Evolutionary conservation across 2,888 invertebrate genomes (phyloP).

Genomic region (Macrosiphum euphorbiae): DNA sequence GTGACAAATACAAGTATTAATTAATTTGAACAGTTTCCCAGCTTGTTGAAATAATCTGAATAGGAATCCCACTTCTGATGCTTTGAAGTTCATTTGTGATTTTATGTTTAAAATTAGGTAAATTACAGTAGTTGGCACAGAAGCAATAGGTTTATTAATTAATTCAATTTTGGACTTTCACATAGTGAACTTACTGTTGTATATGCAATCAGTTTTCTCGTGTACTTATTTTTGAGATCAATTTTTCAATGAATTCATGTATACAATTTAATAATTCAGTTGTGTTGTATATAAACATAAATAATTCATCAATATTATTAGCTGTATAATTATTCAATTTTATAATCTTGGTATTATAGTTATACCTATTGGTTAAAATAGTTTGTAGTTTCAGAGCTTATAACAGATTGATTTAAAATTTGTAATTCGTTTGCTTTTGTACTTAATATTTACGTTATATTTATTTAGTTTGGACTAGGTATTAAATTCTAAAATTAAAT

Average conservation of each 20-base stretch:
- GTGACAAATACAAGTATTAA: constrained; percentile 5
- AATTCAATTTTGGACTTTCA: neutral
- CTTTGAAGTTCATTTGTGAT: neutral
- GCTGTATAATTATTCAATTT: neutral
- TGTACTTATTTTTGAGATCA: neutral
- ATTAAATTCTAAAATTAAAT: neutral
- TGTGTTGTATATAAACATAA: neutral
- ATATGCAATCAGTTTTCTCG: neutral
- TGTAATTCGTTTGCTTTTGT: neutral
- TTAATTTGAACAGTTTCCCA: constrained; percentile 1
- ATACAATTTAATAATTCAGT: neutral
- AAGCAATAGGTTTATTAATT: neutral
- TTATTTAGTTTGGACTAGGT: neutral
- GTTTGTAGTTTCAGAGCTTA: neutral
- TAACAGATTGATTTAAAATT: neutral
- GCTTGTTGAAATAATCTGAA: neutral
- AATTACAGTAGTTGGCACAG: neutral
- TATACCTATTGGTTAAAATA: neutral
- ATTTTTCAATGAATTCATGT: neutral
- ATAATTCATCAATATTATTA: too few relatives aligned
- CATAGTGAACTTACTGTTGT: neutral
- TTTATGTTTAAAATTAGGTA: neutral
- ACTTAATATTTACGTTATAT: neutral
- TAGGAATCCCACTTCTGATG: neutral
- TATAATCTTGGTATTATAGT: neutral